These are phyloP conservation scores for Mythimna impura DNA, from an alignment of 2,888 invertebrate genomes.

Conservation along the genomic window DNA sequence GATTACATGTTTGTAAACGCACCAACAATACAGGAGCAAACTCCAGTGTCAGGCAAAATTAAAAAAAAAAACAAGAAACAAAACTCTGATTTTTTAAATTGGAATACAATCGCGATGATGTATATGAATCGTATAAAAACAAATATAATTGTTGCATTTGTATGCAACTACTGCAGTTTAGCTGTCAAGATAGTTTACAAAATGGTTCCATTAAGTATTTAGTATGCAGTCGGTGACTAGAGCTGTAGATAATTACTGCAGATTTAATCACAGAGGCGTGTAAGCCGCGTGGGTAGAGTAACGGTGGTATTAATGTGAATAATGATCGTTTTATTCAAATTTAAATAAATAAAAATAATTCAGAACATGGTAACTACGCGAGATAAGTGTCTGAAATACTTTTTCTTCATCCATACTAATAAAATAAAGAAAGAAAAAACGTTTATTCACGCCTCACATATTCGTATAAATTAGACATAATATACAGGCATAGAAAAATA, in stretches of 20 bases:
- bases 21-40: no score
- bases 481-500: no score
- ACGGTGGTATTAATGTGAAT: neutral
- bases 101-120: no score
- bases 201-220: neutral
- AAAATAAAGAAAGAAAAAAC: no score
- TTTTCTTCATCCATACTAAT: neutral
- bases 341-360: neutral
- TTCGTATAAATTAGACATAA: no score
- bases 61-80: no score
- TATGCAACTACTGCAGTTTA: slow-evolving; percentile 32
- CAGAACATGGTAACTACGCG: neutral
- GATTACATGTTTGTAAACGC: no score
- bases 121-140: no score
- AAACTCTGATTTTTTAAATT: no score
- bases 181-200: slow-evolving; percentile 10
- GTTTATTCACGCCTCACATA: no score
- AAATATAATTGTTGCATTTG: slow-evolving; percentile 17
- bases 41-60: no score
- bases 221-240: slow-evolving; percentile 18
- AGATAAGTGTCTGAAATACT: neutral
- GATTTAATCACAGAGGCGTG: slow-evolving; percentile 16
- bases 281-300: neutral
- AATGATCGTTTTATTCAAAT: neutral
- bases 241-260: slow-evolving; percentile 4